Percentiles rank a stretch among this genome's conserved stretches.
phyloP scores from a whole-genome alignment of 2,888 invertebrate genomes.

The Eupithecia centaureata region DNA sequence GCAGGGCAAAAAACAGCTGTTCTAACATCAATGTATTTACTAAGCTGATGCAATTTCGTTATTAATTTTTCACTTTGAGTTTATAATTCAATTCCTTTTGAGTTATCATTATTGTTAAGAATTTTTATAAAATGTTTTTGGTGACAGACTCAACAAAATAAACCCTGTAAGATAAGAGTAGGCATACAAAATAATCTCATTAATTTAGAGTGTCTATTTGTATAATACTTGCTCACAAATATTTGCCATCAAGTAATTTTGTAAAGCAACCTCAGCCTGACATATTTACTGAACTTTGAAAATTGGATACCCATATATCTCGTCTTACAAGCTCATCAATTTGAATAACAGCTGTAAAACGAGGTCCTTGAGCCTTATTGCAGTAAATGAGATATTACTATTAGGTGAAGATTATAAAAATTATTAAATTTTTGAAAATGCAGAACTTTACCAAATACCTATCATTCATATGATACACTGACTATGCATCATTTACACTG shows the following conservation, averaged over 20 bases:
- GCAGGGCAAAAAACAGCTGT: slow-evolving; percentile 11
- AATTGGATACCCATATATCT: too few relatives aligned
- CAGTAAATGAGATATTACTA: too few relatives aligned
- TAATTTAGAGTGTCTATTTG: not conserved
- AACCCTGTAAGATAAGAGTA: not conserved
- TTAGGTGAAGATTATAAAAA: too few relatives aligned
- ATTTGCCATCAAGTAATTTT: not conserved
- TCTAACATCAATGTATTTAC: slow-evolving; percentile 9
- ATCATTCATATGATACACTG: too few relatives aligned
- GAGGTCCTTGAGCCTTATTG: not conserved
- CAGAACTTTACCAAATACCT: not conserved
- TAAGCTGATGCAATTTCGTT: slow-evolving; percentile 14
- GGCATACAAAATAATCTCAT: not conserved
- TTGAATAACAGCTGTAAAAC: not conserved
- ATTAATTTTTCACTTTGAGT: not conserved
- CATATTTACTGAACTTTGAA: too few relatives aligned
- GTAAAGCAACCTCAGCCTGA: not conserved
- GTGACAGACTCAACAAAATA: not conserved
- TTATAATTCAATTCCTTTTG: not conserved
- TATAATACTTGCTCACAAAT: not conserved
- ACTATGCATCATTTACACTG: too few relatives aligned
- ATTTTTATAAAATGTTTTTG: not conserved
- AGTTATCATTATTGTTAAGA: not conserved
- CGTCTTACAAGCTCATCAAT: not conserved
- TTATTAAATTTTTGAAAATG: too few relatives aligned